phyloP scores from a whole-genome alignment of 1,140 invertebrate genomes.

The Lamellibrachia luymesi region DNA sequence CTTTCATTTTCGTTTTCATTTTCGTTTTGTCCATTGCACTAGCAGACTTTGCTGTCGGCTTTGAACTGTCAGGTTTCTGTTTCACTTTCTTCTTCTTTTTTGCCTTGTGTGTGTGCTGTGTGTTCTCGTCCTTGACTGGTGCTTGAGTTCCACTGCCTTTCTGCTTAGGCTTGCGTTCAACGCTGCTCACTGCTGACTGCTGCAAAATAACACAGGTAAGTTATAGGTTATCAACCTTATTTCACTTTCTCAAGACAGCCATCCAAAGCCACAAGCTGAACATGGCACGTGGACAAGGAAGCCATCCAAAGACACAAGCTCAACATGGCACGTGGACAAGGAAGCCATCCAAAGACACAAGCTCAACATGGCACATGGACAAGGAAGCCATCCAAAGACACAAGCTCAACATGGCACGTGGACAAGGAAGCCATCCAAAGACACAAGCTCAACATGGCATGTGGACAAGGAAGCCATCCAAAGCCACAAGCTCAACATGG shows the following conservation, averaged over 20 bases:
- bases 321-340: too few species aligned
- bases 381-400: too few species aligned
- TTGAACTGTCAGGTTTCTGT: not conserved
- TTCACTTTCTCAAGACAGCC: not conserved
- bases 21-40: not conserved
- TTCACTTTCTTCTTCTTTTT: conserved; percentile 1
- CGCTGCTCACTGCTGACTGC: conserved; percentile 19
- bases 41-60: not conserved
- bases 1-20: not conserved
- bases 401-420: too few species aligned
- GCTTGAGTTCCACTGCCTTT: not conserved
- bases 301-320: too few species aligned
- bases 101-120: not conserved
- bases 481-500: too few species aligned
- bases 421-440: too few species aligned
- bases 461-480: too few species aligned
- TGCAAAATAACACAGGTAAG: not conserved
- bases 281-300: too few species aligned
- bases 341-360: too few species aligned
- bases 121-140: not conserved
- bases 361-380: too few species aligned
- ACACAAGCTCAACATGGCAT: too few species aligned
- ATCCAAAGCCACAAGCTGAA: too few species aligned
- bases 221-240: not conserved
- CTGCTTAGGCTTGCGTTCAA: conserved; percentile 25